Evolutionary conservation across 2,113 vertebrate species (phyloP).

Genomic region (Silurus meridionalis): DNA sequence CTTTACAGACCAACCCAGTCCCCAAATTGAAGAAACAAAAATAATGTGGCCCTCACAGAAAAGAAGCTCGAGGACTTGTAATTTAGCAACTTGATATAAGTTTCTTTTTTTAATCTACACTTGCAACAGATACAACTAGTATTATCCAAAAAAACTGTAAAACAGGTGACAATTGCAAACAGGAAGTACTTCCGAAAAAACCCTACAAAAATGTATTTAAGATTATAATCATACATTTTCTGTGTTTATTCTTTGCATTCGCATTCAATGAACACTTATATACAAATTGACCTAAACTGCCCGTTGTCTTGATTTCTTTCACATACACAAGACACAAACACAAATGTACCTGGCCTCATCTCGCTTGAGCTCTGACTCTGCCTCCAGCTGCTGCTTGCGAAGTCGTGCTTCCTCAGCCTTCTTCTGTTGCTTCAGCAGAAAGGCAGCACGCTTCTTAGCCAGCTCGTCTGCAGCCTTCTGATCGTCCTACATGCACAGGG

Average conservation of each 20-base stretch:
- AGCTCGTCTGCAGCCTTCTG: constrained; percentile 93
- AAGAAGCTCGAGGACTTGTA: too few species aligned
- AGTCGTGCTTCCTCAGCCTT: constrained; percentile 89
- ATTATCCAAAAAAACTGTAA: not conserved
- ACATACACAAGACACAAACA: not conserved
- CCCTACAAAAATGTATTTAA: not conserved
- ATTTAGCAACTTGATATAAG: not conserved
- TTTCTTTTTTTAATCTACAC: not conserved
- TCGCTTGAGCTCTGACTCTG: constrained; percentile 85
- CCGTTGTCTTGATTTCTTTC: not conserved
- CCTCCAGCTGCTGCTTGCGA: constrained; percentile 87
- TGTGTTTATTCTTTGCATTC: not conserved
- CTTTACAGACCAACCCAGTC: too few species aligned
- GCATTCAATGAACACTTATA: not conserved
- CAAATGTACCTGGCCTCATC: constrained; percentile 85
- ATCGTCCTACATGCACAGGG: constrained; percentile 77
- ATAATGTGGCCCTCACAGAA: too few species aligned
- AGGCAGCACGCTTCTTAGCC: constrained; percentile 88
- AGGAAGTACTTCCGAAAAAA: not conserved
- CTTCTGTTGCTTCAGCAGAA: constrained; percentile 92
- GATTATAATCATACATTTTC: not conserved
- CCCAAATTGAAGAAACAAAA: too few species aligned
- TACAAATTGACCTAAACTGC: not conserved
- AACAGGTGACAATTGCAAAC: not conserved
- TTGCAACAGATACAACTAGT: not conserved